Base-by-base conservation (phyloP, 2,797 vertebrate species). In the Halcyon smyrnensis region DNA sequence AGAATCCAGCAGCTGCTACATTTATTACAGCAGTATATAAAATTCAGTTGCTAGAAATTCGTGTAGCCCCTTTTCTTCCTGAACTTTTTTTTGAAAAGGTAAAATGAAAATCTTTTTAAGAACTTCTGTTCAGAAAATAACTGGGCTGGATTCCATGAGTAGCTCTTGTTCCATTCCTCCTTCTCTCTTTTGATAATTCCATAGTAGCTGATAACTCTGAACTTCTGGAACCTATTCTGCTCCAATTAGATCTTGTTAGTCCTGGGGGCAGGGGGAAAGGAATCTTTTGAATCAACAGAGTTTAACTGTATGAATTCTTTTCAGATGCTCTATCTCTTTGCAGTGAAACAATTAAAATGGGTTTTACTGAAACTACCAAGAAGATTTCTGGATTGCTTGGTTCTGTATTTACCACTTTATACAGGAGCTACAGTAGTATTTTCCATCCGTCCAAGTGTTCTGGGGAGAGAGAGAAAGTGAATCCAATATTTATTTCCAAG, bases 401-500 rank as follows among this genome's bases (percentile, higher is more conserved):
- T 15, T 57, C 48, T 63, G 16, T 92, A 96, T 95, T 97, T 96
- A 92, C 97, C 81, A 83, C 77, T 95, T 81, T 88, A 73, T 89
- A 91, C 50, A 93, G 65, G 59, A 89, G 12, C 78, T 91, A 95
- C 91, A 94, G 89, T 51, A 70, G 68, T 84, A 41, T 87, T 96
- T 97, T 96, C 91, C 95, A 96, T 95, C 82, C 77, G 86, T 95
- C 73, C 92, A 86, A 39, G 6, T 95, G 95, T 88, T 96, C 96
- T 91, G 81, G 51, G 20, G 76, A 64, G 39, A 36, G 63, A 77
- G 46, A 87, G 87, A 87, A 74, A 81, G 95, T 96, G 95, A 96
- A 98, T 97, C 94, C 64, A 91, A 96, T 96, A 59, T 84, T 92
- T 95, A 92, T 96, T 98, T 98, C 94, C 90, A 90, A 93, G 87